These are phyloP conservation scores for Pachliopta kotzebuea DNA, from an alignment of 2,888 invertebrate species.

Conservation along the genomic window DNA sequence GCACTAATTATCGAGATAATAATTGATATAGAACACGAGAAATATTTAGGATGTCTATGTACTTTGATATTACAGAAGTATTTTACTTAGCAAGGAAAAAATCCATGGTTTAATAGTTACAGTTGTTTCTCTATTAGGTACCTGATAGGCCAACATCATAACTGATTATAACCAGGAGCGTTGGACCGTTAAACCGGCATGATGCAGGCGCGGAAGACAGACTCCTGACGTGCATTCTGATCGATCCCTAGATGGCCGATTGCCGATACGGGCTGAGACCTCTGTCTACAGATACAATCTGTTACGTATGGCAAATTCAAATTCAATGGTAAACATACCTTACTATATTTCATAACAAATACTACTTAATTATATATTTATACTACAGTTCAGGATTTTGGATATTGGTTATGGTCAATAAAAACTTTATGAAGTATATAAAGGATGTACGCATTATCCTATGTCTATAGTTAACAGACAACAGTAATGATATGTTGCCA, in stretches of 20 bases:
- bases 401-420: neutral
- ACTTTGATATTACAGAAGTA: neutral
- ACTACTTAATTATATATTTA: neutral
- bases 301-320: conserved; percentile 17
- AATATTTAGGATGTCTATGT: no score
- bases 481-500: conserved; percentile 33
- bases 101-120: neutral
- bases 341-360: neutral
- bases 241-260: conserved; percentile 47
- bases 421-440: neutral
- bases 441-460: neutral
- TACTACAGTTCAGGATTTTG: neutral
- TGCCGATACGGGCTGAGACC: conserved; percentile 23
- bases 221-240: conserved; percentile 65
- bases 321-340: neutral
- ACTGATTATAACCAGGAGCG: conserved; percentile 45
- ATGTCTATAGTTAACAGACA: neutral
- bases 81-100: neutral
- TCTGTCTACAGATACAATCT: conserved; percentile 24
- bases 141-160: conserved; percentile 39
- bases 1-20: neutral
- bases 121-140: conserved; percentile 22
- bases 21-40: neutral
- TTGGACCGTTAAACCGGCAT: conserved; percentile 56
- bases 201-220: conserved; percentile 54